phyloP scores from a whole-genome alignment of 2,113 vertebrate genomes.

The Gadus chalcogrammus region DNA sequence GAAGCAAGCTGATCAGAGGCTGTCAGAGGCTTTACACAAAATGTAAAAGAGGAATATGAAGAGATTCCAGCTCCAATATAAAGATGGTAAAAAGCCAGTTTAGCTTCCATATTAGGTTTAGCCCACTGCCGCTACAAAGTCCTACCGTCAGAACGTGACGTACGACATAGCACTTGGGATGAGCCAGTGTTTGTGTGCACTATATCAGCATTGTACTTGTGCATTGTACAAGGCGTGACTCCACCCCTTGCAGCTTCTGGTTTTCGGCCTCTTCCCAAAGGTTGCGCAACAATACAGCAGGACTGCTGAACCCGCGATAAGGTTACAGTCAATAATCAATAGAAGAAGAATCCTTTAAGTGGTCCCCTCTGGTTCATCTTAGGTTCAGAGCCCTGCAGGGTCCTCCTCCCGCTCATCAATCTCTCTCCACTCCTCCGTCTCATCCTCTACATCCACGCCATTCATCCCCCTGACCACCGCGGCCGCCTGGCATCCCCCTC shows the following conservation, averaged over 20 bases:
- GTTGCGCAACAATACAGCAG: background rate
- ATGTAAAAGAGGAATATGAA: no score
- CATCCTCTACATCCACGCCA: slow-evolving; percentile 33
- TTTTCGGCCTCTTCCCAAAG: background rate
- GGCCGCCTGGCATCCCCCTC: no score
- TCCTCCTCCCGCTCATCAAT: slow-evolving; percentile 30
- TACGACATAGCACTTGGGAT: no score
- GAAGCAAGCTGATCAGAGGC: no score
- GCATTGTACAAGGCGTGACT: background rate
- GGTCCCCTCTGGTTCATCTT: slow-evolving; percentile 17
- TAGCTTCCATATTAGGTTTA: no score
- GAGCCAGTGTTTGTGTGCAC: background rate
- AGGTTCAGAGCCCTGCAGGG: slow-evolving; percentile 36
- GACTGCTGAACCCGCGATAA: slow-evolving; percentile 24
- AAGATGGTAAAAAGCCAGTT: no score
- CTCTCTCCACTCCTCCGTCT: slow-evolving; percentile 27
- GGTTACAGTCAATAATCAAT: slow-evolving; percentile 68
- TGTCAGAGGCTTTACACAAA: no score
- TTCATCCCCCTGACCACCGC: slow-evolving; percentile 32
- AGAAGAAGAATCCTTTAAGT: slow-evolving; percentile 43
- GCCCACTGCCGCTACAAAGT: no score
- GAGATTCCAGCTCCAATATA: no score
- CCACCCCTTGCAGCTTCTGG: background rate
- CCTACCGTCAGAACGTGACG: no score
- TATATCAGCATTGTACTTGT: background rate